Evolutionary conservation across 2,888 invertebrate species (phyloP), one percentile per base, ranked within the genome.

Genomic region (Himalopsyche kuldschensis): DNA sequence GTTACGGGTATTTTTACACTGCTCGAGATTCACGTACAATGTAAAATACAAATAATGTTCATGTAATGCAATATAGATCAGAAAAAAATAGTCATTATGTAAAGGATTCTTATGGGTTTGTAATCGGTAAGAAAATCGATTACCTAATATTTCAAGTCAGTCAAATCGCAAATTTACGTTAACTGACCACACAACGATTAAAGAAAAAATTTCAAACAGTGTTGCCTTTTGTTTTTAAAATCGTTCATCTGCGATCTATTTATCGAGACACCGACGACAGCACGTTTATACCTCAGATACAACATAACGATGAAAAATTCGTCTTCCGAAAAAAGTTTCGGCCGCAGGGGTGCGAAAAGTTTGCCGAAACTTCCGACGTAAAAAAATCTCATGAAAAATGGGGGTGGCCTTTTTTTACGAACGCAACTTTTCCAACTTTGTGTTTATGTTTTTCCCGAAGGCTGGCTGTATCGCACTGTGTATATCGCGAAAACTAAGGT

Each of bases 271-370:
- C 27, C 69, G 69, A 69, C 69, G 27, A 63, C 63, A 69, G 20
- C 30, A 27, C 69, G 69, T 27, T 69, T 11, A 69, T 69, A 69
- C 69, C 69, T 69, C 30, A 27, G 69, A 69, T 69, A 69, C 69
- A 69, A 69, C 69, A 69, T 69, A 69, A 69, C 69, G 69, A 69
- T 69, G 69, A 69, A 69, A 69, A 69, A 69, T 69, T 69, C 69
- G 69, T 30, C 69, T 69, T 69, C 30, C 69, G 8, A 69, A 69
- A 30, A 69, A 69, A 69, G 24, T 69, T 69, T 69, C 27, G 11
- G 69, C 69, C 69, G 69, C 27, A 69, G 69, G 69, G 69, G 69
- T 69, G 69, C 69, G 30, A 30, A 27, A 69, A 69, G 69, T 69
- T 69, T 27, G 69, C 69, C 69, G 27, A 69, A 69, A 69, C 69